Evolutionary conservation across 1,140 invertebrate genomes (phyloP), one percentile per base, ranked within the genome.

Genomic region (Spodoptera frugiperda): DNA sequence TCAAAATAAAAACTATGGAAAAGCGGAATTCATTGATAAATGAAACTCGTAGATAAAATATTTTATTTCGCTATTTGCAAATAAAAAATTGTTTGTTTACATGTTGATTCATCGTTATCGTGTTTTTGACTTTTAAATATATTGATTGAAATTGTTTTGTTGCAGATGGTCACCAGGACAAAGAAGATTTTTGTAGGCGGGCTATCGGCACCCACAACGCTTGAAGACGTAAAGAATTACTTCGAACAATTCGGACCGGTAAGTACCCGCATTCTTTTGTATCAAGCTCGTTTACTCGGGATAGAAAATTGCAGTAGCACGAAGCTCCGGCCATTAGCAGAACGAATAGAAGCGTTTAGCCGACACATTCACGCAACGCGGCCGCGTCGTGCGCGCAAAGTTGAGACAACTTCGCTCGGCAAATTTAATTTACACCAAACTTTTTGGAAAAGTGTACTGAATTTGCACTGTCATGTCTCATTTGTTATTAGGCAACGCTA

Each of bases 131-230:
- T 59, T n/a, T 39, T 25, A 12, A n/a, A 8, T 44, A 59, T 63
- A 30, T 25, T 51, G 14, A 51, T 15, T 97, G 19, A 55, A 21
- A 39, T 48, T 72, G 25, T 78, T 39, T 83, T 84, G 63, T 92
- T 97, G 39, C 96, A 99, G 99, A 99, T 99, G 98, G 98, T 99
- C 94, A 99, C 99, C 95, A 97, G 98, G 96, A 99, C 99, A 95
- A 99, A 99, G 97, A 99, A 99, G 96, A 99, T 99, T 96, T 99
- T 99, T 95, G 99, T 99, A 92, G 99, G 99, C 86, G 99, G 99
- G 88, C 96, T 99, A 88, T 99, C 99, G 87, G 98, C 99, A 87
- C 98, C 98, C 88, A 99, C 99, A 90, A 99, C 99, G 89, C 96
- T 99, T 91, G 99, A 99, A 95, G 99, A 99, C 95, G 98, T 99